Base-by-base conservation (phyloP, 2,113 vertebrate species). In the Cygnus atratus region DNA sequence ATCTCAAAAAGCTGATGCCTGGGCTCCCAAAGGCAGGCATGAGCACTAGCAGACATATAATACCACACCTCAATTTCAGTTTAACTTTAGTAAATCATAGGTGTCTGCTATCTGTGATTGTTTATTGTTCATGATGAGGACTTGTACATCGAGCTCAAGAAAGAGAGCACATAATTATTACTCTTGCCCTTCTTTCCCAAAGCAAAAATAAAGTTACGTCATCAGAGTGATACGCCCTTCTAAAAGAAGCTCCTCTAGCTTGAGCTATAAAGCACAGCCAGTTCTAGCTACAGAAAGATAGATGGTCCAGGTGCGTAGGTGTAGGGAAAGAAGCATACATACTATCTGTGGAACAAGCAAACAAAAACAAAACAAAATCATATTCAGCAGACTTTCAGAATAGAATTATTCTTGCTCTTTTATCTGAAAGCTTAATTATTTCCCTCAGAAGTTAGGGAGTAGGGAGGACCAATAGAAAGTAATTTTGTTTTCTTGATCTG, bases 71-170 rank as follows among this genome's bases (percentile, higher is more conserved):
- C 74, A 94, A 70, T 71, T 59, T 89, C 76, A 68, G 57, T 72
- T 96, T 90, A 93, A 77, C 72, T 94, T 84, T 46, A 91, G 74
- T 75, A 96, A 97, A 97, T 95, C 71, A 81, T 61, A 87, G 82
- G 57, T 78, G 44, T 80, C 77, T 67, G 24, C 48, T 90, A 31
- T 80, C 91, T 94, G 52, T 84, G 77, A 92, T 83, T 92, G 39
- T 75, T 90, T 95, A 59, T 80, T 87, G 37, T 73, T 85, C 63
- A 35, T 44, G 55, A 80, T 58, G 70, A 89, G 48, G 72, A 59
- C 50, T 84, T 79, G 28, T 35, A 28, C 68, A 62, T 48, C 2
- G 2, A 87, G 55, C 46, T 43, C 46, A 68, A 89, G 71, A 84
- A 94, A 46, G 33, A 91, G 14, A 89, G 44, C 82, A 87, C 41